These are phyloP conservation scores for Euzetes globulus DNA, from an alignment of 2,888 invertebrate species.

Conservation along the genomic window DNA sequence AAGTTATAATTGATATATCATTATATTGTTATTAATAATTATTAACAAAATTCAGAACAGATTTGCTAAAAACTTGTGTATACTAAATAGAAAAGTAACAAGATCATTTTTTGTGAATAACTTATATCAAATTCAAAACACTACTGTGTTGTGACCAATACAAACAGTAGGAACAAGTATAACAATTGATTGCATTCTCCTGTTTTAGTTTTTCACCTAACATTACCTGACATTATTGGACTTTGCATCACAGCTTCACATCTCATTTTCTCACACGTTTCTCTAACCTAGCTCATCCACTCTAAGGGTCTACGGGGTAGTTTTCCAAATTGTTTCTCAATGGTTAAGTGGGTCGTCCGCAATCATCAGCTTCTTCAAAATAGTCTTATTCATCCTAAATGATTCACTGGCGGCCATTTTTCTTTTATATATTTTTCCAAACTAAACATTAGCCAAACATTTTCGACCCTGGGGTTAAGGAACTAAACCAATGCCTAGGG, in stretches of 20 bases:
- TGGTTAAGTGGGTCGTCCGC: too few relatives aligned
- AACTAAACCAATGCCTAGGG: too few relatives aligned
- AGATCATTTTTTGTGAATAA: not conserved
- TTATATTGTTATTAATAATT: not conserved
- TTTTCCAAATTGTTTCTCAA: too few relatives aligned
- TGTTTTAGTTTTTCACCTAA: not conserved
- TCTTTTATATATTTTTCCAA: too few relatives aligned
- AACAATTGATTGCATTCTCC: not conserved
- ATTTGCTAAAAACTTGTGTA: not conserved
- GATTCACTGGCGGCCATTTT: too few relatives aligned
- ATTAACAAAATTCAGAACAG: not conserved
- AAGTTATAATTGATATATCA: too few relatives aligned
- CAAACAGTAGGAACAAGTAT: not conserved
- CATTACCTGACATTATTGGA: not conserved
- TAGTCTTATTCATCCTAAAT: too few relatives aligned
- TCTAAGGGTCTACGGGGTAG: too few relatives aligned
- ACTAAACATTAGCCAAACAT: too few relatives aligned
- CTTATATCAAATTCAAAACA: not conserved
- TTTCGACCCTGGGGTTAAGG: too few relatives aligned
- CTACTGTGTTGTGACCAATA: not conserved
- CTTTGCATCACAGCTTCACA: constrained; percentile 6
- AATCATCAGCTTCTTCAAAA: too few relatives aligned
- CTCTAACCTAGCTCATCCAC: too few relatives aligned
- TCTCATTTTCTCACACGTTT: not conserved
- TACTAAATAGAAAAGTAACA: not conserved